phyloP scores from a whole-genome alignment of 2,797 vertebrate genomes.

The Aplochiton taeniatus region DNA sequence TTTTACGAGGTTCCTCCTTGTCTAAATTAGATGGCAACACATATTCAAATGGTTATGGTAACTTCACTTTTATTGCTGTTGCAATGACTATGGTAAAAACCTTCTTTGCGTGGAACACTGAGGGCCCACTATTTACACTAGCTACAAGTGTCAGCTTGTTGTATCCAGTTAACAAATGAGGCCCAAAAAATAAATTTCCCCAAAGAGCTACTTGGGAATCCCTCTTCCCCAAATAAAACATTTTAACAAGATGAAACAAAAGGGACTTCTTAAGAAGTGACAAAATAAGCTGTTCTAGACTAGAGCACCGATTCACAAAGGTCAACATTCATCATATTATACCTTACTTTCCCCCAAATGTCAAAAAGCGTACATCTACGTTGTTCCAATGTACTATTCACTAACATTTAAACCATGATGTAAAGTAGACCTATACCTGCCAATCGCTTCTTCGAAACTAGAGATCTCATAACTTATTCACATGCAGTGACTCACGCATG shows the following conservation, averaged over 20 bases:
- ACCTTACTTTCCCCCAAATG: conserved; percentile 12
- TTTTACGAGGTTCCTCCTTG: no score
- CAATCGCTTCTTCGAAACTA: conserved; percentile 62
- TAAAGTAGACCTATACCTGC: conserved; percentile 37
- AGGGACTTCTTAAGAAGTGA: no score
- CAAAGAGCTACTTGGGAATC: not conserved
- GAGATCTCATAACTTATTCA: conserved; percentile 73
- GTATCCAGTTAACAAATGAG: not conserved
- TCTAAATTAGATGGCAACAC: no score
- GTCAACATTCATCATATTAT: not conserved
- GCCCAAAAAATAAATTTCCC: no score
- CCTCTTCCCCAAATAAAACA: not conserved
- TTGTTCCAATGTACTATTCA: conserved; percentile 3
- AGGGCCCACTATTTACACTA: not conserved
- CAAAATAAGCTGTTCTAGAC: not conserved
- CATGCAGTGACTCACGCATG: conserved; percentile 53
- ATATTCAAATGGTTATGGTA: no score
- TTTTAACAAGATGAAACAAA: not conserved
- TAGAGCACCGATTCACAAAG: not conserved
- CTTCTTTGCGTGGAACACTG: not conserved
- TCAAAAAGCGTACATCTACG: not conserved
- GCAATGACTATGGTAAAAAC: not conserved
- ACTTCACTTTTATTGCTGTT: no score
- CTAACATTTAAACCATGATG: conserved; percentile 30
- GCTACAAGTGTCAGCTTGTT: conserved; percentile 1